Base-by-base conservation (phyloP, 2,888 invertebrate species). In the Therioaphis trifolii region DNA sequence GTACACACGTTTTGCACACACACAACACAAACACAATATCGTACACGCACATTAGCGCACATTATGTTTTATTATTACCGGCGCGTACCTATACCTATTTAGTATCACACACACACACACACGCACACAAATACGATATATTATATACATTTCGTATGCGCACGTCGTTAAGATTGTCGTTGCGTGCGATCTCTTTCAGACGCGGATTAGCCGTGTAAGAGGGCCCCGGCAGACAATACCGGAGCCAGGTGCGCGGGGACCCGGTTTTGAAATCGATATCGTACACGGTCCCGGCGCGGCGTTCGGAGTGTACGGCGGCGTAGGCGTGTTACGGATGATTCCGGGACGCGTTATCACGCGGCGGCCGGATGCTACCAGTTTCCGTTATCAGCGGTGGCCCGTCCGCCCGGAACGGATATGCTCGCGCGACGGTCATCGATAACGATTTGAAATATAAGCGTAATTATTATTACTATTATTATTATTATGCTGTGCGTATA, bases 231-330 rank as follows among this genome's bases (percentile, higher is more conserved):
- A 40, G 29, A 49, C 49, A 75, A 66, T 66, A 52, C 18, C 3
- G n/a, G n/a, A 24, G 72, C 82, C 82, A 82, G 82, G 82, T 82
- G 82, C 82, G 74, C 74, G 72, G 58, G 18, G 7, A 18, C 14
- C 24, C 12, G n/a, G 68, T 55, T 46, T 21, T 40, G 79, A 69
- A 82, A 82, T 46, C 49, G 71, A 82, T 82, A 82, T 58, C 63
- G 29, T 43, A 15, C 46, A 14, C 29, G 2, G 29, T 11, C 11
- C 4, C 15, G 7, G 1, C 63, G 12, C 35, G 46, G 46, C 46
- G 14, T 7, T n/a, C 52, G 11, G 52, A 52, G 52, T 4, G 43
- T 9, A 21, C 66, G 66, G n/a, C 24, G 66, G n/a, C 55, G 69
- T 71, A 18, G 69, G 79, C 69, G 79, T 58, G 52, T 52, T 35